Evolutionary conservation across 2,888 invertebrate species (phyloP).

Genomic region (Sinotaia quadrata): DNA sequence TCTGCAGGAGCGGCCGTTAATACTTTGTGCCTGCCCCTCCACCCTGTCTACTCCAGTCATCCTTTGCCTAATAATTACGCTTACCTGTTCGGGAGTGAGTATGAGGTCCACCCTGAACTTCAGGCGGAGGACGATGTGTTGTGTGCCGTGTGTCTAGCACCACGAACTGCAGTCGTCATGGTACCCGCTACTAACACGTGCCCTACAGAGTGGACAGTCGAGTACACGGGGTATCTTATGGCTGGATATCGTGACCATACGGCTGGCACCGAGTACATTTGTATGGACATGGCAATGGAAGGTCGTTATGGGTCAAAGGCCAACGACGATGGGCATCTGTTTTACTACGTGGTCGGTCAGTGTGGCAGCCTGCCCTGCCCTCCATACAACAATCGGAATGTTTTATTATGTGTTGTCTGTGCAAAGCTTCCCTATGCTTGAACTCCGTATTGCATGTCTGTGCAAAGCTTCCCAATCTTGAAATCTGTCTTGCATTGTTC

Average conservation of each 20-base stretch:
- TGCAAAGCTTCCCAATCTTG: too few relatives aligned
- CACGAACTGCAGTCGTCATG: background rate
- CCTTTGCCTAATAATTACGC: background rate
- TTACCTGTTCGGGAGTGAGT: background rate
- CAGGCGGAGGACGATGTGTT: background rate
- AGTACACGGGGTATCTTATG: background rate
- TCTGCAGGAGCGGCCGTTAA: background rate
- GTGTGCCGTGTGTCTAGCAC: background rate
- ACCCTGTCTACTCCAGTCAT: background rate
- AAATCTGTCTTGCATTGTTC: too few relatives aligned
- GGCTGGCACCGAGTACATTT: background rate
- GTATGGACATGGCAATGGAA: background rate
- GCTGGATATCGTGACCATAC: background rate
- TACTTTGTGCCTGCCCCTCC: background rate
- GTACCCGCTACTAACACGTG: background rate
- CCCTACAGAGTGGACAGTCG: background rate
- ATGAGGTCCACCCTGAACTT: background rate
- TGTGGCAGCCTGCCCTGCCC: background rate
- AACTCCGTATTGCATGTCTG: too few relatives aligned
- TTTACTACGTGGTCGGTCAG: background rate
- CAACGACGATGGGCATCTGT: background rate
- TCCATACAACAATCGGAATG: background rate
- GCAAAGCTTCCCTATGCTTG: too few relatives aligned
- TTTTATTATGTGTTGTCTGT: background rate
- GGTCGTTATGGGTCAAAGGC: background rate